Conservation (phyloP, 2,888 invertebrate genomes). For the Gasteruption jaculator region DNA sequence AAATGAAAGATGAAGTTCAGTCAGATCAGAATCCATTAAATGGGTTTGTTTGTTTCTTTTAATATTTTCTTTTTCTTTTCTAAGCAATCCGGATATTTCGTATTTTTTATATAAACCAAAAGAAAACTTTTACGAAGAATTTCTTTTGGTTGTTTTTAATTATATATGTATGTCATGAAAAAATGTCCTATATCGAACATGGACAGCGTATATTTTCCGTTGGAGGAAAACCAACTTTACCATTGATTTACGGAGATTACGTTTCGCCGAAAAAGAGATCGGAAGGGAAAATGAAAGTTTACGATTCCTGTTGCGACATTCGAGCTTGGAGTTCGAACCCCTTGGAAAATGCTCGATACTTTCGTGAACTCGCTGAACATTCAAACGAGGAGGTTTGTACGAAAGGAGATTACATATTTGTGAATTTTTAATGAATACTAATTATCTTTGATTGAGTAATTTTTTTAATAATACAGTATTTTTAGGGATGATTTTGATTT, state of each 20-base stretch:
- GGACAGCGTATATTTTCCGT: conserved; percentile 29
- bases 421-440: conserved; percentile 3
- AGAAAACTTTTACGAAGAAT: too few relatives aligned
- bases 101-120: too few relatives aligned
- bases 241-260: conserved; percentile 32
- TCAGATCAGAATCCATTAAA: too few relatives aligned
- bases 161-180: too few relatives aligned
- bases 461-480: background rate
- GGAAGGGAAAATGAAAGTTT: conserved; percentile 57
- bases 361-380: conserved; percentile 39
- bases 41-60: too few relatives aligned
- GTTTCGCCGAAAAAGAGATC: conserved; percentile 49
- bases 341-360: conserved; percentile 39
- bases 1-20: too few relatives aligned
- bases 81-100: too few relatives aligned
- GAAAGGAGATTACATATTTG: conserved; percentile 9
- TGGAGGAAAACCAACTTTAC: conserved; percentile 22
- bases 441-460: conserved; percentile 3
- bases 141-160: too few relatives aligned
- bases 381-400: conserved; percentile 29
- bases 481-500: conserved; percentile 2
- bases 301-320: conserved; percentile 55
- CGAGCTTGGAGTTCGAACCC: conserved; percentile 58
- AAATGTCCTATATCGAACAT: conserved; percentile 33
- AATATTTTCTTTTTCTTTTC: too few relatives aligned